phyloP scores from a whole-genome alignment of 2,797 vertebrate species.

The Columba guinea region DNA sequence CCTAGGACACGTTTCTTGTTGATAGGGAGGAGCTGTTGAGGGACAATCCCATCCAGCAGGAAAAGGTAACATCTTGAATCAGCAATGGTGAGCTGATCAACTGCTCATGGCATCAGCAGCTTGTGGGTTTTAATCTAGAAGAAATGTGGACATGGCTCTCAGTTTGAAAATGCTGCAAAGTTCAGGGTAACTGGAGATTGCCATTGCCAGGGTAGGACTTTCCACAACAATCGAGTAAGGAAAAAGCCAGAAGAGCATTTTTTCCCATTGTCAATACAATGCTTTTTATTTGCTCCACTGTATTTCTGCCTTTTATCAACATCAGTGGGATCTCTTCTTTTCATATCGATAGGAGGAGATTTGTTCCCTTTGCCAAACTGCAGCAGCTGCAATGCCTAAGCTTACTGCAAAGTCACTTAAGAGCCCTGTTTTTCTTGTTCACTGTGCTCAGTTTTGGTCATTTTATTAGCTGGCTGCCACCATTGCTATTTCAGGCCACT shows the following conservation, averaged over 20 bases:
- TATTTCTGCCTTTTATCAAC: neutral
- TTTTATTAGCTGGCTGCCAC: neutral
- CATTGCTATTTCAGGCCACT: neutral
- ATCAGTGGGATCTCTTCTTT: neutral
- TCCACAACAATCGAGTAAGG: neutral
- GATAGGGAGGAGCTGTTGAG: neutral
- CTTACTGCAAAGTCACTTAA: neutral
- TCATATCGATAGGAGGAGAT: neutral
- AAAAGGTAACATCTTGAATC: neutral
- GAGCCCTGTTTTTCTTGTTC: neutral
- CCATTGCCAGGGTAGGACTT: neutral
- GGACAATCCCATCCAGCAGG: neutral
- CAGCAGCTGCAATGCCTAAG: neutral
- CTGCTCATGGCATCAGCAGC: neutral
- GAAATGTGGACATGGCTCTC: neutral
- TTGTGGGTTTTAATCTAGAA: neutral
- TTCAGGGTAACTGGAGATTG: neutral
- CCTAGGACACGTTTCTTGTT: neutral
- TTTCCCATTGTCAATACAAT: neutral
- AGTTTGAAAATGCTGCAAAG: neutral
- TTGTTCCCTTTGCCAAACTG: neutral
- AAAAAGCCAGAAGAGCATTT: neutral
- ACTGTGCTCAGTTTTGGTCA: neutral
- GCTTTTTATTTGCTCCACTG: neutral
- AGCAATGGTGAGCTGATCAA: accelerated